Evolutionary conservation across 2,797 vertebrate genomes (phyloP).

Genomic region (Diplodus sargus): DNA sequence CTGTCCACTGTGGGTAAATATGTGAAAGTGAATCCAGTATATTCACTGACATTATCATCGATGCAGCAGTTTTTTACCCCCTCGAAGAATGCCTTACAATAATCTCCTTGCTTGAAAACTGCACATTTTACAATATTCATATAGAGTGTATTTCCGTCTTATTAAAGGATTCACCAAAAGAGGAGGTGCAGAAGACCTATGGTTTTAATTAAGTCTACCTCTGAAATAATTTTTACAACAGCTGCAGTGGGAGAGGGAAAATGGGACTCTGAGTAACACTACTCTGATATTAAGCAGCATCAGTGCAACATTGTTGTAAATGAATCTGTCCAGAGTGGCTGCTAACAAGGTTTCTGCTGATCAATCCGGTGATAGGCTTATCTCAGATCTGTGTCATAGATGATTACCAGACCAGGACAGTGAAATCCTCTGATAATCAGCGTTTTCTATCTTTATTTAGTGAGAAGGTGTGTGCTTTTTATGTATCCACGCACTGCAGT

Average conservation of each 20-base stretch:
- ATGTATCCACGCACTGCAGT: background rate
- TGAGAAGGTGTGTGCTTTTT: background rate
- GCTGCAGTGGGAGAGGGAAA: slow-evolving; percentile 44
- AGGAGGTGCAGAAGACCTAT: slow-evolving; percentile 10
- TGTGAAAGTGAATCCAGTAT: slow-evolving; percentile 13
- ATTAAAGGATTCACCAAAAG: slow-evolving; percentile 8
- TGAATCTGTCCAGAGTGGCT: slow-evolving; percentile 46
- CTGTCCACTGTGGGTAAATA: slow-evolving; percentile 42
- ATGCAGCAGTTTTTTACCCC: slow-evolving; percentile 5
- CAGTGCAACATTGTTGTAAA: slow-evolving; percentile 40
- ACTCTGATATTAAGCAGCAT: slow-evolving; percentile 25
- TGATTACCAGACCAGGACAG: slow-evolving; percentile 39
- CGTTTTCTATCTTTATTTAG: slow-evolving; percentile 3
- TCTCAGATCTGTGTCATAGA: slow-evolving; percentile 55
- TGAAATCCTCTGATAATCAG: slow-evolving; percentile 24
- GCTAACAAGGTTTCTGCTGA: slow-evolving; percentile 54
- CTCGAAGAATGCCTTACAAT: background rate
- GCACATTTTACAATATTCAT: background rate
- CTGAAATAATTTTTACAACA: slow-evolving; percentile 32
- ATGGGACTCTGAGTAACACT: slow-evolving; percentile 22
- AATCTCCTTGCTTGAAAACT: background rate
- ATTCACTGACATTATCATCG: background rate
- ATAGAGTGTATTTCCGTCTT: slow-evolving; percentile 1
- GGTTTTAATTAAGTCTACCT: slow-evolving; percentile 44
- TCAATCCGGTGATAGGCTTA: slow-evolving; percentile 52